phyloP scores from a whole-genome alignment of 1,140 invertebrate species.

The Eumaeus atala region DNA sequence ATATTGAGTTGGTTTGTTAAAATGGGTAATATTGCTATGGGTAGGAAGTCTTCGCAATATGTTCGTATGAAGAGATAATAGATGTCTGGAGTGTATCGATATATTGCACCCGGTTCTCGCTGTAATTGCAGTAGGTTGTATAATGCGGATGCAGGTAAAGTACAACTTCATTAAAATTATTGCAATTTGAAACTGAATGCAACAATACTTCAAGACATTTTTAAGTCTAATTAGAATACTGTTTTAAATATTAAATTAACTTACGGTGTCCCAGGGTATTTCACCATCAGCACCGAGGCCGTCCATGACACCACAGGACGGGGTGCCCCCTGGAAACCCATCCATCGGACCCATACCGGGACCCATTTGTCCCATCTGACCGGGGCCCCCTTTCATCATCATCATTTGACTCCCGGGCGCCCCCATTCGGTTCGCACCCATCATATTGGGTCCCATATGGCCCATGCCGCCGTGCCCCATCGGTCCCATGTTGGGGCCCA shows the following conservation, averaged over 20 bases:
- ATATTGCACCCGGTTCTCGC: no score
- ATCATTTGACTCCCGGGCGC: slow-evolving; percentile 65
- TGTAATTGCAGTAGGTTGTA: no score
- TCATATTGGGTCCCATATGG: slow-evolving; percentile 72
- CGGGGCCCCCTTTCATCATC: slow-evolving; percentile 69
- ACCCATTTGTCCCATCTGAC: slow-evolving; percentile 64
- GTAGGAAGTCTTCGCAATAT: no score
- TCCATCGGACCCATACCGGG: slow-evolving; percentile 70
- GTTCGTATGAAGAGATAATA: no score
- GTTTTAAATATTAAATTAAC: slow-evolving; percentile 28
- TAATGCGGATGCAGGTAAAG: no score
- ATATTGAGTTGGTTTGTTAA: no score
- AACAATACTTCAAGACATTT: neutral
- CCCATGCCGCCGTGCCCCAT: slow-evolving; percentile 73
- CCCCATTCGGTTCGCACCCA: slow-evolving; percentile 62
- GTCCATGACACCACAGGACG: slow-evolving; percentile 73
- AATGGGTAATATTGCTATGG: no score
- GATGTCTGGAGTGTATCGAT: no score
- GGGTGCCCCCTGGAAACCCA: slow-evolving; percentile 72
- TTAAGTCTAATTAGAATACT: slow-evolving; percentile 2
- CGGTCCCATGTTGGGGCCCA: slow-evolving; percentile 68
- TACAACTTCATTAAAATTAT: no score
- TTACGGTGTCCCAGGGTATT: slow-evolving; percentile 74
- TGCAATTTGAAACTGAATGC: no score
- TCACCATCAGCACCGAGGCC: slow-evolving; percentile 73